Evolutionary conservation across 2,113 vertebrate genomes (phyloP), one percentile per base, ranked within the genome.

Genomic region (Lasiurus cinereus): DNA sequence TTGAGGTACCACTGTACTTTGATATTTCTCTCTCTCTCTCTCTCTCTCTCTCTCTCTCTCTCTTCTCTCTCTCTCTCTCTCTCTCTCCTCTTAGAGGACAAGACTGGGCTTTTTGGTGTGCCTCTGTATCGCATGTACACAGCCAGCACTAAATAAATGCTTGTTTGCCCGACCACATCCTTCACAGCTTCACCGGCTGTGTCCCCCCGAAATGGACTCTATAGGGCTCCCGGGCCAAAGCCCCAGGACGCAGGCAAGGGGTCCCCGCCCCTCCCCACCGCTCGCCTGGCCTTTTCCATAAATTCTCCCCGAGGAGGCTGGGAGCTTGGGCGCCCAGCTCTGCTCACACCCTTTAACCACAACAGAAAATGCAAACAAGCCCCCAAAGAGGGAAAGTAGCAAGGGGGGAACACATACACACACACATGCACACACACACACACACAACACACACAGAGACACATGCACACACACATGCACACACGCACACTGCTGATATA

Each of bases 311-410:
- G 11, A 84, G 27, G 27, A 74, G 48, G 50, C 29, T 70, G 66
- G 16, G 36, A 39, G 52, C 39, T 39, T 14, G 6, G 6, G 33
- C 59, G 33, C 33, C 43, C 3, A 6, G 16, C 43, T 88, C 48
- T 66, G 52, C 56, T 46, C 33, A 15, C 8, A 59, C 50, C 33
- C 74, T 22, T 66, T 13, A 80, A 83, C 52, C 83, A 83, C 10
- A 50, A 59, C 18, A 78, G 88, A 83, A 74, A 54, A 54, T 31
- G 52, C 27, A 50, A 84, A 88, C 54, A 50, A 73, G 52, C 43
- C 9, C 67, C 11, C 2, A 59, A 88, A 83, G 52, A 93, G 24
- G 31, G 77, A 91, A 50, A 27, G 24, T 3, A 52, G 64, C 79
- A 90, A 76, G 84, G 14, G 15, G 15, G 1, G 19, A 48, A 39